These are phyloP conservation scores for Benthosema pterotum DNA, from an alignment of 2,797 vertebrate genomes.

Conservation along the genomic window DNA sequence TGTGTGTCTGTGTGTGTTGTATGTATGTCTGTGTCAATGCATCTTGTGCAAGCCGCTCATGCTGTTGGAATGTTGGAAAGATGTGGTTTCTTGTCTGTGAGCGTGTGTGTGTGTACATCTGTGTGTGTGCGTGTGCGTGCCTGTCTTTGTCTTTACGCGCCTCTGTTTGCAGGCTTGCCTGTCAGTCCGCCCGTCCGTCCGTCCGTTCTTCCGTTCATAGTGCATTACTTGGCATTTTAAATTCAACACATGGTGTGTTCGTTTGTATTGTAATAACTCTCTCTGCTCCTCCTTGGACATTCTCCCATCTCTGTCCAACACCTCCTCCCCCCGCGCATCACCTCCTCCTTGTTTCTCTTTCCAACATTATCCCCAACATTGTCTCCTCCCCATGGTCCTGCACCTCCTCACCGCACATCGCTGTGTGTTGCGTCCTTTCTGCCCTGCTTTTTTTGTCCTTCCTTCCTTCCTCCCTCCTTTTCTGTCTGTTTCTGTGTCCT, in stretches of 20 bases:
- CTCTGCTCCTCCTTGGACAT: slow-evolving; percentile 70
- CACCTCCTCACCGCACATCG: too few relatives aligned
- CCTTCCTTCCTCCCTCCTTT: slow-evolving; percentile 38
- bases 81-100: slow-evolving; percentile 6
- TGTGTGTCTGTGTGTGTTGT: slow-evolving; percentile 54
- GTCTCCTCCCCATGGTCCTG: slow-evolving; percentile 1
- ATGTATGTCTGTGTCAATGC: slow-evolving; percentile 43
- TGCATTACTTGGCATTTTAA: slow-evolving; percentile 70
- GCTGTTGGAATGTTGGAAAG: slow-evolving; percentile 54
- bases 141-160: slow-evolving; percentile 39
- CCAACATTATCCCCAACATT: slow-evolving; percentile 45
- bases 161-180: slow-evolving; percentile 62
- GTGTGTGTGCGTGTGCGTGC: not conserved
- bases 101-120: slow-evolving; percentile 20
- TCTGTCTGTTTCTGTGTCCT: slow-evolving; percentile 37
- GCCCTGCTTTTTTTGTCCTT: slow-evolving; percentile 35
- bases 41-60: slow-evolving; percentile 51
- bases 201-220: slow-evolving; percentile 47
- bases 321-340: slow-evolving; percentile 57
- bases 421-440: slow-evolving; percentile 11
- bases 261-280: slow-evolving; percentile 78
- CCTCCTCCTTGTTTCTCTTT: slow-evolving; percentile 32
- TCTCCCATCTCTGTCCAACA: slow-evolving; percentile 68
- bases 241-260: slow-evolving; percentile 62
- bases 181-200: slow-evolving; percentile 32